phyloP scores from a whole-genome alignment of 1,140 invertebrate species.

The Lepidostoma basale region DNA sequence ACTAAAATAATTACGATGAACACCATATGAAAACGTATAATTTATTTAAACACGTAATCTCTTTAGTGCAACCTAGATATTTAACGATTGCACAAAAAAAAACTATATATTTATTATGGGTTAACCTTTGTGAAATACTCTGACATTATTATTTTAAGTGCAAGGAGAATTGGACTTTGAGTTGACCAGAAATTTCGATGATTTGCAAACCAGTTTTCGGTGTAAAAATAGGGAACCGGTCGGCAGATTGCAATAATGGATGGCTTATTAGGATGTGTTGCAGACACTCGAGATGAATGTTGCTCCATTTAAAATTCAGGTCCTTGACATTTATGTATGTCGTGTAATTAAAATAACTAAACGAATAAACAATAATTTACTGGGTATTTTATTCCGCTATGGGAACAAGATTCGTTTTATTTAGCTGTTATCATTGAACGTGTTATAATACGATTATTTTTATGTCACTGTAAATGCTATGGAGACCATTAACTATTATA shows the following conservation, averaged over 20 bases:
- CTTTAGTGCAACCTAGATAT: no score
- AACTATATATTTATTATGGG: not conserved
- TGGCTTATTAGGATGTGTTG: not conserved
- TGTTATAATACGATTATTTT: no score
- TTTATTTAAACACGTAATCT: no score
- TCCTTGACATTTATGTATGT: slow-evolving; percentile 21
- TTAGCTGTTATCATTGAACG: no score
- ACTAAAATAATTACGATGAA: no score
- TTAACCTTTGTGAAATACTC: not conserved
- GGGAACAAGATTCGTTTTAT: not conserved
- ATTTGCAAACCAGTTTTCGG: not conserved
- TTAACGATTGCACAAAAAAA: not conserved
- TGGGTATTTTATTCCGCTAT: not conserved
- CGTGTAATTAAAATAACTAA: not conserved
- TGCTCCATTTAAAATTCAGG: not conserved
- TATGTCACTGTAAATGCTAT: no score
- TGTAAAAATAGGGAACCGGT: slow-evolving; percentile 1
- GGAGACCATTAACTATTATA: no score
- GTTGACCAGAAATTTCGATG: not conserved
- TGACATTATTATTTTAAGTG: not conserved
- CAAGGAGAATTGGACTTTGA: not conserved
- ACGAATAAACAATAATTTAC: not conserved
- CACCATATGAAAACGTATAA: no score
- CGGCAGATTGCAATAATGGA: slow-evolving; percentile 7
- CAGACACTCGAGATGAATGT: not conserved